phyloP scores from a whole-genome alignment of 2,888 invertebrate genomes.

The Cremastobaeus sp. region DNA sequence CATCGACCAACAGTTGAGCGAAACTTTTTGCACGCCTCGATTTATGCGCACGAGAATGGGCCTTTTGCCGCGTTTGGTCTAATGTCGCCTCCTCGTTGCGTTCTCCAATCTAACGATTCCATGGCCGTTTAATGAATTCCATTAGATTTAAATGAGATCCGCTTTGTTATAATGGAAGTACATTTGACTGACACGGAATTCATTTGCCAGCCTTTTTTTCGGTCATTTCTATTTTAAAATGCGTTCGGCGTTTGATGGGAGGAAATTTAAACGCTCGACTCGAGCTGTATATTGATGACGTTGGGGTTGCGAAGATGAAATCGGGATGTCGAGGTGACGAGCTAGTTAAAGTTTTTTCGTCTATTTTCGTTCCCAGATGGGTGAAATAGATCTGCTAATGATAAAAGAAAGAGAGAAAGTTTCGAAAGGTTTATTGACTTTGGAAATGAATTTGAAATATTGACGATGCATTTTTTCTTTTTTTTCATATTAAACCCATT shows the following conservation, averaged over 20 bases:
- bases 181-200: slow-evolving; percentile 48
- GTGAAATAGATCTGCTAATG: slow-evolving; percentile 24
- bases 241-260: slow-evolving; percentile 34
- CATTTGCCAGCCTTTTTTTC: slow-evolving; percentile 27
- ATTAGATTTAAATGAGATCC: slow-evolving; percentile 37
- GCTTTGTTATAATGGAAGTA: slow-evolving; percentile 34
- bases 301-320: slow-evolving; percentile 23
- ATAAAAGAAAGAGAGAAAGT: slow-evolving; percentile 8
- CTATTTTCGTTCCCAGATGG: slow-evolving; percentile 17
- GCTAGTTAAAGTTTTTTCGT: slow-evolving; percentile 35
- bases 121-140: slow-evolving; percentile 40
- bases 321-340: slow-evolving; percentile 46
- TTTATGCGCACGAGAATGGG: slow-evolving; percentile 1
- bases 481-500: too few relatives aligned
- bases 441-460: slow-evolving; percentile 3
- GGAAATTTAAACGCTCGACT: slow-evolving; percentile 29
- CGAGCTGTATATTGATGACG: slow-evolving; percentile 36
- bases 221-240: slow-evolving; percentile 41
- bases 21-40: slow-evolving; percentile 14
- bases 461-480: too few relatives aligned
- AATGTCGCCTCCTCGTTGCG: background rate
- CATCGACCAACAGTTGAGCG: too few relatives aligned
- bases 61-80: slow-evolving; percentile 18
- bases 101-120: too few relatives aligned
- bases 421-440: slow-evolving; percentile 26